Conservation (phyloP, 2,113 vertebrate species). For the Ammospiza nelsoni region DNA sequence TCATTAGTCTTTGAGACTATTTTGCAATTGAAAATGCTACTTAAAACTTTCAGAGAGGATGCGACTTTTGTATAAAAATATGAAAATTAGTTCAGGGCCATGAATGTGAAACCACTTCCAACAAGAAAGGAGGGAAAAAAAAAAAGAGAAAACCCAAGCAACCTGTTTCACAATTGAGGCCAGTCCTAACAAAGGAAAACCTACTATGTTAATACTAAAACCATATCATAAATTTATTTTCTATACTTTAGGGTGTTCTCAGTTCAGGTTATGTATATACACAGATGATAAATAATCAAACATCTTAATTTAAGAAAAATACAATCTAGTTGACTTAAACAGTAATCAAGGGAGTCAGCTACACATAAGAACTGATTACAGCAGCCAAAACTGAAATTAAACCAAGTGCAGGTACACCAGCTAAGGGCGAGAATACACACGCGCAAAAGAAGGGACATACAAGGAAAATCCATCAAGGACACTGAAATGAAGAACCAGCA, state of each 20-base stretch:
- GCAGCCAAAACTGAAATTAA: neutral
- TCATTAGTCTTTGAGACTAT: neutral
- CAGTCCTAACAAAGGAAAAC: neutral
- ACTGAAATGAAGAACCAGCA: neutral
- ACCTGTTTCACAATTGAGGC: neutral
- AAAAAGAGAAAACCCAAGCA: fast-evolving
- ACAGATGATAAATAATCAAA: neutral
- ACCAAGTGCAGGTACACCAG: neutral
- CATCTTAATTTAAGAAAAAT: neutral
- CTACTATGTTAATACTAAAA: neutral
- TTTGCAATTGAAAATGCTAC: neutral
- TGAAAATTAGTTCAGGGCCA: neutral
- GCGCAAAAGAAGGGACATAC: neutral
- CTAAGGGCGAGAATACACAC: neutral
- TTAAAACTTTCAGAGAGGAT: neutral
- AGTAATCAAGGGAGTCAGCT: neutral
- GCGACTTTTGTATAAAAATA: neutral
- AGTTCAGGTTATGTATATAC: neutral
- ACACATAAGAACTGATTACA: neutral
- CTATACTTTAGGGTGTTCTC: neutral
- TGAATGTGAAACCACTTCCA: constrained; percentile 36
- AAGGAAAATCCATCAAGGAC: neutral
- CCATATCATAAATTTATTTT: neutral
- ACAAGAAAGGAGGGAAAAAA: neutral
- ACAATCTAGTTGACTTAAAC: neutral